phyloP scores from a whole-genome alignment of 2,113 vertebrate species.

The Manacus vitellinus region DNA sequence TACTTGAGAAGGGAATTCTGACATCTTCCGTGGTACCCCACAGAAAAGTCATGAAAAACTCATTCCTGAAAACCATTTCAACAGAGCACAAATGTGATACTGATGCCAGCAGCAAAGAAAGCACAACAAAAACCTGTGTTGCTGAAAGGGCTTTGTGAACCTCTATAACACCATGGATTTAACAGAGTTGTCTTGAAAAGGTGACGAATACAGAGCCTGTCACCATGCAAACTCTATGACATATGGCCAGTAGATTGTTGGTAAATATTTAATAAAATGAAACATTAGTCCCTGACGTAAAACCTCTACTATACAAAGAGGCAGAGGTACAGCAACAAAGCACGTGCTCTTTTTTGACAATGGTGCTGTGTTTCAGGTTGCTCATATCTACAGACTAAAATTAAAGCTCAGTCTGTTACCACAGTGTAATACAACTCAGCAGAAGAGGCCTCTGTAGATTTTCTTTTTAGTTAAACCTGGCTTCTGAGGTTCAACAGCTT shows the following conservation, averaged over 20 bases:
- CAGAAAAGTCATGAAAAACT: slow-evolving; percentile 31
- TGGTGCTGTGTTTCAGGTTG: slow-evolving; percentile 65
- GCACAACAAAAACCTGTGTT: slow-evolving; percentile 41
- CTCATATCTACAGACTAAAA: slow-evolving; percentile 59
- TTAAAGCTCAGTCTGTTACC: slow-evolving; percentile 72
- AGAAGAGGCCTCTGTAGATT: slow-evolving; percentile 27
- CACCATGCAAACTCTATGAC: slow-evolving; percentile 73
- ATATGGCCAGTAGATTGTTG: slow-evolving; percentile 80
- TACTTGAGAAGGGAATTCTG: neutral
- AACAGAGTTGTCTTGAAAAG: slow-evolving; percentile 77
- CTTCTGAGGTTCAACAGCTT: slow-evolving; percentile 45
- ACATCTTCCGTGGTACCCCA: neutral
- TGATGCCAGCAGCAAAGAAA: slow-evolving; percentile 48
- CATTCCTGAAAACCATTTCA: slow-evolving; percentile 39
- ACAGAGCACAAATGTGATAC: slow-evolving; percentile 38
- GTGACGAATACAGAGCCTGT: slow-evolving; percentile 77
- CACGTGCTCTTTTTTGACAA: slow-evolving; percentile 40
- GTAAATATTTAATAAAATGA: slow-evolving; percentile 88
- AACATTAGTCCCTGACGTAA: slow-evolving; percentile 73
- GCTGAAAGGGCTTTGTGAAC: slow-evolving; percentile 68
- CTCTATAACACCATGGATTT: slow-evolving; percentile 52
- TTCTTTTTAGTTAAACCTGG: slow-evolving; percentile 63
- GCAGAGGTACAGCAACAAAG: slow-evolving; percentile 64
- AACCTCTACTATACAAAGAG: slow-evolving; percentile 70
- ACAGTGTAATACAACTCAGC: slow-evolving; percentile 37